Percentiles rank a stretch among this genome's conserved stretches.
Evolutionary conservation across 2,888 invertebrate species (phyloP).

Genomic region (Tetragonisca angustula): DNA sequence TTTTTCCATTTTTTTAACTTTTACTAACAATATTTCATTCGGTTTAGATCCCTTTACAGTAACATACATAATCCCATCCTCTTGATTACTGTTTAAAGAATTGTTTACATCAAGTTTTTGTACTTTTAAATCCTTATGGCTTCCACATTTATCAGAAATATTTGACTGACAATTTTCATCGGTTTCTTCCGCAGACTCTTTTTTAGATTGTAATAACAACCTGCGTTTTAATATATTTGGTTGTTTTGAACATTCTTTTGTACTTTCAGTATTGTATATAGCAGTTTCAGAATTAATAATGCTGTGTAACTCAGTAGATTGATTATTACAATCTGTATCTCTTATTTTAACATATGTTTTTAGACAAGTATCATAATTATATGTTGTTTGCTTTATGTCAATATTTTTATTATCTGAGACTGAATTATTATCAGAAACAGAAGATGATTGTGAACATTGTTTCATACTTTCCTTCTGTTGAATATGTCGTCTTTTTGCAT

Average conservation of each 20-base stretch:
- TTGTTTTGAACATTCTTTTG: constrained; percentile 61
- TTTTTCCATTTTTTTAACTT: constrained; percentile 77
- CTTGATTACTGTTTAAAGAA: constrained; percentile 74
- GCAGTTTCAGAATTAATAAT: constrained; percentile 32
- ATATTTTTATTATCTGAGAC: constrained; percentile 15
- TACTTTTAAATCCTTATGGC: constrained; percentile 73
- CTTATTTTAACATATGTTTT: constrained; percentile 71
- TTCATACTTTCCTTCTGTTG: constrained; percentile 54
- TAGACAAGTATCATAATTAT: constrained; percentile 67
- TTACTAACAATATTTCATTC: constrained; percentile 81
- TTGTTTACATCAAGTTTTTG: constrained; percentile 78
- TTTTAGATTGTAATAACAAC: constrained; percentile 51
- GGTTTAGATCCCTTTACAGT: constrained; percentile 82
- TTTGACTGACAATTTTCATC: constrained; percentile 47
- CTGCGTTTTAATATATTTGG: constrained; percentile 75
- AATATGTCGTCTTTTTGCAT: constrained; percentile 41
- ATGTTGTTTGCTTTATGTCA: constrained; percentile 58
- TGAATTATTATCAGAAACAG: constrained; percentile 36
- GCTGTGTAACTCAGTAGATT: constrained; percentile 16
- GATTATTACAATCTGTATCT: constrained; percentile 38
- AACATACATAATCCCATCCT: constrained; percentile 82
- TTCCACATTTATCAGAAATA: constrained; percentile 48
- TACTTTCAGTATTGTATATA: constrained; percentile 47
- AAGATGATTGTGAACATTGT: constrained; percentile 33
- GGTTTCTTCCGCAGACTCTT: constrained; percentile 39